Evolutionary conservation across 1,140 invertebrate genomes (phyloP), one percentile per base, ranked within the genome.

Genomic region (Adoxophyes honmai): DNA sequence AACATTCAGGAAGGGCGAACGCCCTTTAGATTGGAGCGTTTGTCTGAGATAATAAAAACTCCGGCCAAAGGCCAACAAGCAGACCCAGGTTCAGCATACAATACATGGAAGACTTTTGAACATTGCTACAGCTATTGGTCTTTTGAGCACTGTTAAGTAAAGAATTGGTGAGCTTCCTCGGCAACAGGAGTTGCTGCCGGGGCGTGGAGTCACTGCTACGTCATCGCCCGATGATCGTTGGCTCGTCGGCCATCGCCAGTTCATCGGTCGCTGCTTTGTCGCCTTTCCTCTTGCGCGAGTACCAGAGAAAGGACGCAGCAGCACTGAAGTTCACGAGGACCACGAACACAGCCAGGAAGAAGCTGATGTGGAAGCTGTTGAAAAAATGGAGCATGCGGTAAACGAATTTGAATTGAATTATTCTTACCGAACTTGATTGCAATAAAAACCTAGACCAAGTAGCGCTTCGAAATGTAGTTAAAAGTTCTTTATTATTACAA

Each of bases 201-300:
- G 58, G 64, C 57, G 53, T 56, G 53, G 9, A 9, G 8, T 1
- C 54, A 13, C 57, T 34, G 64, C 62, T 59, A 55, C 74, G 82
- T 93, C 89, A 95, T 91, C 95, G 93, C 63, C 95, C 95, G 63
- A 96, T 94, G 61, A 94, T 95, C 11, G 94, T 95, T 0, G 95
- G 94, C 74, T 96, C 95, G 70, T 97, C 95, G 14, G 95, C 95
- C 91, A 95, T 93, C 0, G 94, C 94, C 13, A 95, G 85, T 70
- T 95, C 93, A 64, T 96, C 95, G 14, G 91, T 94, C 0, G 93
- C 92, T 5, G 94, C 94, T 70, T 95, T 95, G 60, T 94, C 92
- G 7, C 95, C 93, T 88, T 97, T 97, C 73, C 94, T 92, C 58
- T 97, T 97, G 52, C 93, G 92, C 0, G 95, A 97, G 71, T 93